Conservation (phyloP, 1,140 invertebrate species). For the Marisa cornuarietis region DNA sequence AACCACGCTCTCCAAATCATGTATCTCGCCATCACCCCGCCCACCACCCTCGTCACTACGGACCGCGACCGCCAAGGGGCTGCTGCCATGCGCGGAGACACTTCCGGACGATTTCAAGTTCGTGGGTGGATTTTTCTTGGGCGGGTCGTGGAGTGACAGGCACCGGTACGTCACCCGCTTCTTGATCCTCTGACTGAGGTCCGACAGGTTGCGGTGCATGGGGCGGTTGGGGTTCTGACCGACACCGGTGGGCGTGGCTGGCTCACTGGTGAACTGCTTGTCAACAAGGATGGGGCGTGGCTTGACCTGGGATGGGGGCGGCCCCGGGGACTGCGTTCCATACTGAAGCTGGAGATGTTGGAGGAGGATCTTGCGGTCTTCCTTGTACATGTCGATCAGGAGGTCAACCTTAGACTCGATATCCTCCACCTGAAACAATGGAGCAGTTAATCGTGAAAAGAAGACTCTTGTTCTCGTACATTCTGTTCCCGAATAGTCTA, state of each 20-base stretch:
- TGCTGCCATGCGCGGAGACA: not conserved
- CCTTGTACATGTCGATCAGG: constrained; percentile 90
- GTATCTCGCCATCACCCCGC: not conserved
- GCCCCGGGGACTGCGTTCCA: constrained; percentile 19
- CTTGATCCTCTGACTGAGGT: constrained; percentile 82
- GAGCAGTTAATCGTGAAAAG: not conserved
- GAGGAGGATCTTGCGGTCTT: constrained; percentile 74
- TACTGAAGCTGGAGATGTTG: constrained; percentile 35
- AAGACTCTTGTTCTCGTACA: no score
- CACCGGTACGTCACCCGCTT: constrained; percentile 77
- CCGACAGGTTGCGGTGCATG: constrained; percentile 81
- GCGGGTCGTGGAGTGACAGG: constrained; percentile 37
- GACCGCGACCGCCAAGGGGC: not conserved
- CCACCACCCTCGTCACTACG: not conserved
- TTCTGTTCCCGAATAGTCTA: no score
- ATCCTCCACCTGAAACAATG: constrained; percentile 81
- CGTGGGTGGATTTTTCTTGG: constrained; percentile 4
- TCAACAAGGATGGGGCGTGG: constrained; percentile 68
- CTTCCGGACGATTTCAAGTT: not conserved
- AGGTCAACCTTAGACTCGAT: constrained; percentile 91
- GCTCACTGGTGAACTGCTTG: constrained; percentile 79
- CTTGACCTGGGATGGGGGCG: constrained; percentile 33
- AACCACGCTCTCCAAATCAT: not conserved
- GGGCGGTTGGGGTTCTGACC: constrained; percentile 56
- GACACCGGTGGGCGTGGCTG: constrained; percentile 74